A percentile compares a stretch with the other conserved stretches of the same genome.
These are phyloP conservation scores for Lethrus apterus DNA, from an alignment of 1,140 invertebrate genomes.

Conservation along the genomic window DNA sequence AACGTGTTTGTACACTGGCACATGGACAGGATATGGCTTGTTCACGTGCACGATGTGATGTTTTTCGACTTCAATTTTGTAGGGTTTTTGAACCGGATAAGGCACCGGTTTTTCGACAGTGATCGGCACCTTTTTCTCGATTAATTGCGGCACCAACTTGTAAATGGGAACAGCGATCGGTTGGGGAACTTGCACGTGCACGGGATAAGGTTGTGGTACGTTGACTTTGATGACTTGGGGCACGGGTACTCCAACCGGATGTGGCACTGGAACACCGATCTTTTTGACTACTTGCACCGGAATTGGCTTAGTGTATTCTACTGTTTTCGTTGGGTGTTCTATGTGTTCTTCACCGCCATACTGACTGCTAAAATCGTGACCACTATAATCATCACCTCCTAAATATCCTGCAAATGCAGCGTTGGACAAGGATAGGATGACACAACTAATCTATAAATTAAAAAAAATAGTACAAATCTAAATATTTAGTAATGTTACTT, in stretches of 20 bases:
- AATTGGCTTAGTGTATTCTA: conserved; percentile 59
- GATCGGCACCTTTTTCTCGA: conserved; percentile 68
- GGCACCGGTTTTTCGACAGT: conserved; percentile 69
- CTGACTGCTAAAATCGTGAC: conserved; percentile 22
- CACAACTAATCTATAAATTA: conserved; percentile 26
- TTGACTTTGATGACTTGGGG: conserved; percentile 66
- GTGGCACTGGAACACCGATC: conserved; percentile 65
- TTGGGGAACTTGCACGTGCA: conserved; percentile 62
- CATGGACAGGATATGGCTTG: conserved; percentile 70
- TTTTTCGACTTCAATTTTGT: conserved; percentile 69
- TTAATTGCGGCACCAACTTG: conserved; percentile 55
- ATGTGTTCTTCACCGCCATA: conserved; percentile 30
- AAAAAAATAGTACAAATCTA: too few relatives aligned
- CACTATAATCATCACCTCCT: conserved; percentile 21
- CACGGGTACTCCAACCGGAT: conserved; percentile 64
- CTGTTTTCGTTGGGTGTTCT: conserved; percentile 46
- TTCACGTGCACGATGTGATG: conserved; percentile 63
- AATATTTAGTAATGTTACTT: too few relatives aligned
- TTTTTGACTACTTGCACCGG: conserved; percentile 68
- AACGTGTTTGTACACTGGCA: conserved; percentile 74
- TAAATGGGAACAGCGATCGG: conserved; percentile 66
- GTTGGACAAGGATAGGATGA: conserved; percentile 27
- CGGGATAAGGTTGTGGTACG: conserved; percentile 67
- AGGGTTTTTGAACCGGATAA: conserved; percentile 68
- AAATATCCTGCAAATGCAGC: conserved; percentile 22